Base-by-base conservation (phyloP, 2,113 vertebrate genomes). In the Syngnathus floridae region DNA sequence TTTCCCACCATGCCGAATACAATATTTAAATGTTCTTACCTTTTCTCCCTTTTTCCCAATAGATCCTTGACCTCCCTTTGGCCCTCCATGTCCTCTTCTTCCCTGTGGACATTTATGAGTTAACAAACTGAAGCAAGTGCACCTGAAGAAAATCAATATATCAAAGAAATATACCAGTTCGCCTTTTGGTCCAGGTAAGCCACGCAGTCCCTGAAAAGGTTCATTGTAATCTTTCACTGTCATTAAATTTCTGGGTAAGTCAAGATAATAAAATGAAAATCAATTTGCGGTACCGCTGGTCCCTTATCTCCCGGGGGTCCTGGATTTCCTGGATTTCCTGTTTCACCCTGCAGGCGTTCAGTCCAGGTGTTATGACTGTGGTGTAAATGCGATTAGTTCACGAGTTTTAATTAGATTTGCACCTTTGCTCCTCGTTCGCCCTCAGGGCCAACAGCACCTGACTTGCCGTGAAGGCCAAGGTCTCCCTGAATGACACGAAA, bases 381-480 rank as follows among this genome's bases (percentile, higher is more conserved):
- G 59, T 13, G 36, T 17, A 13, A 40, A 59, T 40, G 8, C n/a
- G 57, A 59, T 59, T 38, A 21, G 40, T 61, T 11, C 6, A 5
- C 3, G 19, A 16, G 3, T 51, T 37, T 51, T 51, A n/a, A 31
- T 38, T 36, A 35, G 26, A 35, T 64, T 49, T n/a, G 72, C 75
- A 91, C 91, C 87, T 88, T 84, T 57, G 84, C 81, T 73, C 91
- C 91, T 67, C 12, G 0, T 0, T 81, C 82, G 81, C 91, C 91
- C 10, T 17, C 0, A 1, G 6, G 1, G 10, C 91, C 91, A 21
- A 41, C 4, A 8, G 80, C 83, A n/a, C 91, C 91, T 63, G 84
- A 0, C 84, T 73, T 89, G 38, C 91, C 91, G 55, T 87, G 26
- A 14, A 62, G 66, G 31, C 96, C 96, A 49, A 84, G 80, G n/a